These are phyloP conservation scores for Bolborhynchus lineola DNA, from an alignment of 2,113 vertebrate species.

Conservation along the genomic window DNA sequence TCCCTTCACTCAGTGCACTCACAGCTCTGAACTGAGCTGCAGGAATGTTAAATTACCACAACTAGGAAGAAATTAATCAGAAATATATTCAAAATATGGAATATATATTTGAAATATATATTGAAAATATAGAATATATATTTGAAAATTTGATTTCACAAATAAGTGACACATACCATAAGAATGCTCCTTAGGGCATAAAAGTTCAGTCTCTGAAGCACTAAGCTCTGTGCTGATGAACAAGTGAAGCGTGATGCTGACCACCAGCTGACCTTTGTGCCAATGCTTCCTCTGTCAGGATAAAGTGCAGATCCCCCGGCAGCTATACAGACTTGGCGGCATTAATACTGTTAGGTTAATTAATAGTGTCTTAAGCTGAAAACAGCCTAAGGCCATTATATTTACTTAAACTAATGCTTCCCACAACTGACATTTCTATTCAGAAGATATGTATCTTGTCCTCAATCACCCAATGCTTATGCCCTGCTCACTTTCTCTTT, in stretches of 20 bases:
- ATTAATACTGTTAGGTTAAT: not conserved
- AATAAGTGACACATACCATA: not conserved
- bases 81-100: not conserved
- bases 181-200: not conserved
- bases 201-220: not conserved
- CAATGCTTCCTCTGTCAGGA: not conserved
- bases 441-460: not conserved
- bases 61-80: not conserved
- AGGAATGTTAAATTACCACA: not conserved
- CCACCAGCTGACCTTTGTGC: not conserved
- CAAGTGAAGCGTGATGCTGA: not conserved
- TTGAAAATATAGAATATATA: too few relatives aligned
- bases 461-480: not conserved
- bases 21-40: not conserved
- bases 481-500: not conserved
- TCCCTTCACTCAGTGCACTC: not conserved
- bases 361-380: not conserved
- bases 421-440: not conserved
- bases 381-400: not conserved
- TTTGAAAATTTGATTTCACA: not conserved
- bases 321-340: not conserved
- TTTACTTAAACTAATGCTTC: not conserved
- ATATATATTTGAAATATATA: too few relatives aligned
- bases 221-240: not conserved
- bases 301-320: not conserved